Conservation (phyloP, 2,113 vertebrate genomes). For the Scortum barcoo region DNA sequence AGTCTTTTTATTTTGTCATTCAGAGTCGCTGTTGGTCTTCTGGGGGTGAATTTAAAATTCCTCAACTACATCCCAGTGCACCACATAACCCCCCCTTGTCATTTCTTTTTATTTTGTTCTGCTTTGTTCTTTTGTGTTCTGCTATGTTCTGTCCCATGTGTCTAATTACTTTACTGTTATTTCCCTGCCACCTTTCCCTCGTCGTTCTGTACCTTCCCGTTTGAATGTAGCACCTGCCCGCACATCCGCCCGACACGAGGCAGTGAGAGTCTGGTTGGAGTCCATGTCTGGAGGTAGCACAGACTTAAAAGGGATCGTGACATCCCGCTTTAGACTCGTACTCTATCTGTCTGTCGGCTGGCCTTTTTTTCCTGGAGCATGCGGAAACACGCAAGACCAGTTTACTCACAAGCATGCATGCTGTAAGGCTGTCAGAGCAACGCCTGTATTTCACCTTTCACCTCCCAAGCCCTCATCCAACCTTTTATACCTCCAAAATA, state of each 20-base stretch:
- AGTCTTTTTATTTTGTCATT: constrained; percentile 61
- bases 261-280: constrained; percentile 98
- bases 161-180: constrained; percentile 77
- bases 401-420: constrained; percentile 70
- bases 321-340: constrained; percentile 58
- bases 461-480: constrained; percentile 20
- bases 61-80: constrained; percentile 51
- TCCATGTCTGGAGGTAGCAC: constrained; percentile 96
- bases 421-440: constrained; percentile 35
- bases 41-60: constrained; percentile 41
- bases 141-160: constrained; percentile 71
- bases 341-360: constrained; percentile 49
- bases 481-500: constrained; percentile 1
- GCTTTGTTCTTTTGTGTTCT: constrained; percentile 76
- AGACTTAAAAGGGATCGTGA: constrained; percentile 67
- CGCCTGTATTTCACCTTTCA: constrained; percentile 31
- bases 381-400: constrained; percentile 54
- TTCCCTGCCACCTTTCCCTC: constrained; percentile 71
- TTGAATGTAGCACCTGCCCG: constrained; percentile 91
- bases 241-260: constrained; percentile 91
- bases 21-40: constrained; percentile 51
- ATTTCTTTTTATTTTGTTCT: constrained; percentile 63
- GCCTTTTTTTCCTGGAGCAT: constrained; percentile 72
- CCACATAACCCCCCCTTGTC: constrained; percentile 55
- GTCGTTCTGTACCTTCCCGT: constrained; percentile 74